Evolutionary conservation across 2,888 invertebrate genomes (phyloP), one percentile per base, ranked within the genome.

Genomic region (Eupsilia transversa): DNA sequence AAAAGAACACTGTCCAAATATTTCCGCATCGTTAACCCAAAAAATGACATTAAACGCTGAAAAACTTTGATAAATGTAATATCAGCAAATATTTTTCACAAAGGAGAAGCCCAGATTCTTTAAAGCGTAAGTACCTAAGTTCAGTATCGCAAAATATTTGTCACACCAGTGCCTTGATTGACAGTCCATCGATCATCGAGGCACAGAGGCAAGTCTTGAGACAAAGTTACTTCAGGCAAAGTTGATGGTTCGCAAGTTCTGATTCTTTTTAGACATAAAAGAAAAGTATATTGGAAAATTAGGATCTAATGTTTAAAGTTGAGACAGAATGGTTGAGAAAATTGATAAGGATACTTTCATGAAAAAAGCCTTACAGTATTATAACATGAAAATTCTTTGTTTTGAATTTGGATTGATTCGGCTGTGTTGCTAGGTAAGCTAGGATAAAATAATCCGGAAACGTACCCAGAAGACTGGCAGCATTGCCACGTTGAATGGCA

Each of bases 131-230:
- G 49, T 23, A 41, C 33, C 17, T 57, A 78, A 69, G 66, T 64
- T 76, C 59, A 82, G 84, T 86, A 87, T 87, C 78, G 81, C 77
- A 75, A 80, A 87, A 88, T 88, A 79, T 90, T 88, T 88, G 88
- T 86, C 85, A 81, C 86, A 85, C 84, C 88, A 90, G 78, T 77
- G 82, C 76, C 49, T 77, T 89, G 88, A 89, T 90, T 88, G 91
- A 89, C 89, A 85, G 83, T 70, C 71, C 87, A 89, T 90, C 89
- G 86, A 91, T 90, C 89, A 87, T 68, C n/a, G 61, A 74, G 14
- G 23, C 27, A 72, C 14, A 74, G 52, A 46, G 72, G 85, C 80
- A 85, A 86, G 84, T 71, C 74, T 78, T 73, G 60, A 72, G 70
- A 86, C 89, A 81, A 90, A 89, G 76, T 88, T 89, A n/a, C 54